Conservation (phyloP, 2,888 invertebrate genomes). For the Sinodicranocentrus sp. region DNA sequence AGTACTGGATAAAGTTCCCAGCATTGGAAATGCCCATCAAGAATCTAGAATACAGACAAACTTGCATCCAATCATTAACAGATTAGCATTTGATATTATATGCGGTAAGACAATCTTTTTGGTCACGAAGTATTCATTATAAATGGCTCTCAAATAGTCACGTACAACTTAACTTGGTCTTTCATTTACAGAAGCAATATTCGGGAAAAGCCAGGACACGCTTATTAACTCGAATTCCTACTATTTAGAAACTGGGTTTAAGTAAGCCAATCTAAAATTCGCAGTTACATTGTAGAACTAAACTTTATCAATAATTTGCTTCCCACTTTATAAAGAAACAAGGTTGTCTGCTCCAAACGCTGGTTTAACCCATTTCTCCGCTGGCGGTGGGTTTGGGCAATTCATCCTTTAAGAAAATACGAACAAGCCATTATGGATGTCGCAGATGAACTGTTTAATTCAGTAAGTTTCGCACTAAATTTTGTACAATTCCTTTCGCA, state of each 20-base stretch:
- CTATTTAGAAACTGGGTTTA: background rate
- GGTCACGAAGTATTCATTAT: background rate
- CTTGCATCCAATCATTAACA: background rate
- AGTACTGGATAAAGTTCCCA: background rate
- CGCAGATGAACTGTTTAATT: background rate
- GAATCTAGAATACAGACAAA: background rate
- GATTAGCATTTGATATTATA: constrained; percentile 5
- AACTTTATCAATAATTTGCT: too few relatives aligned
- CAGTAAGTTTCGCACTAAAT: background rate
- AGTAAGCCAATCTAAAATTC: too few relatives aligned
- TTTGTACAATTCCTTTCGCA: too few relatives aligned
- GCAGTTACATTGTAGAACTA: too few relatives aligned
- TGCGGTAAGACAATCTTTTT: background rate
- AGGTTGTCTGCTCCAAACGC: background rate
- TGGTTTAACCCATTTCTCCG: constrained; percentile 20
- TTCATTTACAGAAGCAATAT: constrained; percentile 2
- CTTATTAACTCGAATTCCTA: background rate
- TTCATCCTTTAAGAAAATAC: background rate
- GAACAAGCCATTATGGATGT: background rate
- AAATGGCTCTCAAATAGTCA: background rate
- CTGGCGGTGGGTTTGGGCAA: background rate
- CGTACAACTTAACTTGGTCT: background rate
- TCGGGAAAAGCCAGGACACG: constrained; percentile 9
- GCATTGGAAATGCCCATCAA: background rate
- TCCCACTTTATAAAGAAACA: constrained; percentile 14